phyloP scores from a whole-genome alignment of 2,888 invertebrate genomes.

The Netelia fuscicornis region DNA sequence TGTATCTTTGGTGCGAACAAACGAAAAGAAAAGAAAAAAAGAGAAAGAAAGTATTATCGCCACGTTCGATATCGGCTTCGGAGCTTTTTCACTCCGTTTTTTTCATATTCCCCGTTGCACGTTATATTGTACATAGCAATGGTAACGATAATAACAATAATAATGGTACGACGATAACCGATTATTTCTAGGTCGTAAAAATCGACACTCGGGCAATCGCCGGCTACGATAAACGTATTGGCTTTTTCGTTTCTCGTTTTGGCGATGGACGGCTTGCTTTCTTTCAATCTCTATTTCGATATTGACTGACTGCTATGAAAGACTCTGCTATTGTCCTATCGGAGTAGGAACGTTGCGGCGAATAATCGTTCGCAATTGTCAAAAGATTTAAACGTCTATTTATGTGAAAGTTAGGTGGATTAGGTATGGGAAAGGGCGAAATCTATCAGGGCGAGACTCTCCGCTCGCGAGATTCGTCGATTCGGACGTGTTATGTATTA shows the following conservation, averaged over 20 bases:
- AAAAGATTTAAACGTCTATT: no score
- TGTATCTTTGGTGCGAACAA: conserved; percentile 14
- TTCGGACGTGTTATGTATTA: not conserved
- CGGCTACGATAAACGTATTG: not conserved
- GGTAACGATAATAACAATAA: conserved; percentile 77
- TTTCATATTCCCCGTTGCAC: conserved; percentile 77
- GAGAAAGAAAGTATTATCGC: conserved; percentile 18
- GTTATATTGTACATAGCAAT: conserved; percentile 74
- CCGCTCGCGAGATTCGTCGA: no score
- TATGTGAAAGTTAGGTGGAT: no score
- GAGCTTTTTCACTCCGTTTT: conserved; percentile 77
- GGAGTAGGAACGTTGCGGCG: conserved; percentile 70
- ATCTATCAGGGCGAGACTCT: no score
- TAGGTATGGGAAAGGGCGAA: no score
- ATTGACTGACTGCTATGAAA: conserved; percentile 81
- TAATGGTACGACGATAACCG: conserved; percentile 69
- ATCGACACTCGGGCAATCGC: conserved; percentile 35
- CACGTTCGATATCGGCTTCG: conserved; percentile 54
- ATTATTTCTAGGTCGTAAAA: not conserved
- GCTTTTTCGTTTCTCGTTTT: not conserved
- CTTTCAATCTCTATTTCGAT: conserved; percentile 15
- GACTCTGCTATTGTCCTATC: conserved; percentile 77
- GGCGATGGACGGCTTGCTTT: not conserved
- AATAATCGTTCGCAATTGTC: not conserved
- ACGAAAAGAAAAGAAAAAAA: not conserved